phyloP scores from a whole-genome alignment of 2,113 vertebrate species.

The Muntiacus muntjak region DNA sequence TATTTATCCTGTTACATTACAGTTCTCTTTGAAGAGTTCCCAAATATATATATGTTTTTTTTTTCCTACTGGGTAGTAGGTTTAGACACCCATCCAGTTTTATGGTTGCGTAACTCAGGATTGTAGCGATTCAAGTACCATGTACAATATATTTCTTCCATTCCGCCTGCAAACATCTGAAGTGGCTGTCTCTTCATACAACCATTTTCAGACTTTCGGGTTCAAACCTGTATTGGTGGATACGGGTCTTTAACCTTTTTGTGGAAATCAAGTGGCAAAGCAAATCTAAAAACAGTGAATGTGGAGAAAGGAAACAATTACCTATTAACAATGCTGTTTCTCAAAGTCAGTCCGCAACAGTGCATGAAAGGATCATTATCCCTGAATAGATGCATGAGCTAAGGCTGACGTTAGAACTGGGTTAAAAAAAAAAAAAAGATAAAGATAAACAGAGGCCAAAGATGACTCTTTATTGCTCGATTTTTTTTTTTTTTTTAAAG shows the following conservation, averaged over 20 bases:
- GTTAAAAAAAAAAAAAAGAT: neutral
- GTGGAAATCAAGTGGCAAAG: constrained; percentile 34
- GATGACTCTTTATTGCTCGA: constrained; percentile 58
- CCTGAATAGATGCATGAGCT: constrained; percentile 60
- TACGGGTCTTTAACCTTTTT: constrained; percentile 38
- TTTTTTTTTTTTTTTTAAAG: constrained; percentile 43
- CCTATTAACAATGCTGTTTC: constrained; percentile 36
- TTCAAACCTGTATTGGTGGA: neutral
- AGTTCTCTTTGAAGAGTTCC: constrained; percentile 11
- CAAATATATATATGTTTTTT: neutral
- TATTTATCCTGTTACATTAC: neutral
- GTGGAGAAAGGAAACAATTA: constrained; percentile 50
- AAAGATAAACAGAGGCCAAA: constrained; percentile 60
- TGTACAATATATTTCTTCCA: neutral
- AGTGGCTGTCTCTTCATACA: neutral
- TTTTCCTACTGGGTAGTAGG: neutral
- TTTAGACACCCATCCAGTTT: neutral
- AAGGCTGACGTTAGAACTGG: constrained; percentile 48
- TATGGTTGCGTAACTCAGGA: neutral
- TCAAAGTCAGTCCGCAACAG: constrained; percentile 49
- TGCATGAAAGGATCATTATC: constrained; percentile 54
- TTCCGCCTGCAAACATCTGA: neutral
- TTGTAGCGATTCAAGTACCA: neutral
- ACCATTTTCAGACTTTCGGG: neutral
- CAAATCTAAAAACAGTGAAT: constrained; percentile 34